Evolutionary conservation across 2,113 vertebrate species (phyloP), one percentile per base, ranked within the genome.

Genomic region (Anoplopoma fimbria): DNA sequence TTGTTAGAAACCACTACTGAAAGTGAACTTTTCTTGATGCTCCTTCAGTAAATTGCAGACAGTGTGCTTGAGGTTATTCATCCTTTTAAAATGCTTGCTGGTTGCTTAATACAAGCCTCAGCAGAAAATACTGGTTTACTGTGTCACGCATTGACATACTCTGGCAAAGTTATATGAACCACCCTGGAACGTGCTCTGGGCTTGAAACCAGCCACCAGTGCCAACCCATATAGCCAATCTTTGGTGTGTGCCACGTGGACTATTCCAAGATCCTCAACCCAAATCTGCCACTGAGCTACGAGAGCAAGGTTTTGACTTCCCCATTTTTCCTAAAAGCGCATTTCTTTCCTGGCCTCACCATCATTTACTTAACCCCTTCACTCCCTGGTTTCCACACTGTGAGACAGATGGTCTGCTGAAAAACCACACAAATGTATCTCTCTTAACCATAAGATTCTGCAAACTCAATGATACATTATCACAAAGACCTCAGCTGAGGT

Each of bases 91-190:
- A 84, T 62, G 49, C 76, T 55, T 33, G 12, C 69, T 78, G 79
- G 49, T 87, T 73, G 45, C 77, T 82, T 75, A 91, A 88, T 47
- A 57, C 69, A 77, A 17, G 64, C 64, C 77, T 92, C 86, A 89
- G 89, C 90, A 90, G 85, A 93, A 92, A 92, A 71, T 25, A 65
- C 58, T 71, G 91, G 87, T 91, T 91, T 81, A 87, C 87, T 77
- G 84, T 86, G 85, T 91, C 88, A 93, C 84, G 88, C 88, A 60
- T 83, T 91, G 89, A 91, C 88, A 92, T 93, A 90, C 87, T 88
- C 81, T 92, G 90, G 91, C 91, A 85, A 31, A 68, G 63, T 58
- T 51, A 33, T 65, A 34, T 69, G 71, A 88, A 89, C 64, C 85
- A 86, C 87, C 79, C 19, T 90, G 87, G 92, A 87, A 90, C 72